Evolutionary conservation across 2,888 invertebrate species (phyloP), one percentile per base, ranked within the genome.

Genomic region (Polyommatus iphigenia): DNA sequence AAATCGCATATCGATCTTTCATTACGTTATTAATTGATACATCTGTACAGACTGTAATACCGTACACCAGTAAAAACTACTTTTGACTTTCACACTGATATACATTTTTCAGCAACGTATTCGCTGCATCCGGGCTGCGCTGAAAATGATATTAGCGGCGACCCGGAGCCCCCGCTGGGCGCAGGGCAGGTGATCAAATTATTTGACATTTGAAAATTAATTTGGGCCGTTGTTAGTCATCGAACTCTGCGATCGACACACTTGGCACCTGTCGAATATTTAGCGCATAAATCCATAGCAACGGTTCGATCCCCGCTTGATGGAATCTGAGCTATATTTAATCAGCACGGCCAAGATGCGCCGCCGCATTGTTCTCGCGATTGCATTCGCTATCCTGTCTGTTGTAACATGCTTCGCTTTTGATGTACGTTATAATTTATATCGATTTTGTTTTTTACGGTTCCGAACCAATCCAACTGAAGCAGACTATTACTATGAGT

Each of bases 211-310:
- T 94, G 90, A 87, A 91, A 90, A 91, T 90, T 93, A 91, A 93
- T 93, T 93, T 90, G 91, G 94, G 91, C 89, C 93, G 91, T 88
- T 92, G 93, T 93, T 94, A 94, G 93, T 94, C 94, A 94, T 94
- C 93, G 93, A 91, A 91, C 92, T 89, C 89, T 89, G 86, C 88
- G 89, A 91, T 91, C 92, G 94, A 92, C 94, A 94, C 94, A 94
- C 94, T 94, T 94, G 94, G 94, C 94, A 94, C 93, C 91, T 92
- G 92, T 92, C 93, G 93, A 94, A 94, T 94, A 94, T 92, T 93
- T 91, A 89, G 89, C 91, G 91, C 92, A 93, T 93, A 93, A 93
- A 94, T 93, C 91, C 94, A 94, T 93, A 93, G 91, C 92, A 89
- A 90, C 90, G 86, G 88, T 85, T 87, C 90, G 89, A 91, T 91